phyloP scores from a whole-genome alignment of 2,797 vertebrate species.

The Alauda arvensis region DNA sequence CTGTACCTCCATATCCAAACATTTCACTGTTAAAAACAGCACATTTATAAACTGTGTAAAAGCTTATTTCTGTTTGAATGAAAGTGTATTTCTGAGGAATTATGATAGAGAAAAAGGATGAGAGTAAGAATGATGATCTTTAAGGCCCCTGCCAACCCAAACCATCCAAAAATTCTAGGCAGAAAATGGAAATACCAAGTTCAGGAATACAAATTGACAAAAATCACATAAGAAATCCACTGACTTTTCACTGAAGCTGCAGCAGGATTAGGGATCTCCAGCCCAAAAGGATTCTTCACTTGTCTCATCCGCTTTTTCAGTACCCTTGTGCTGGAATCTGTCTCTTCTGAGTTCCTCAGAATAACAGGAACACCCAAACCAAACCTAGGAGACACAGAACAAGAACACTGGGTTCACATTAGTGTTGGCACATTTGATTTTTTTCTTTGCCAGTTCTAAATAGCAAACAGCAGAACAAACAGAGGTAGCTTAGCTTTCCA shows the following conservation, averaged over 20 bases:
- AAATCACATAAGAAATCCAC: constrained; percentile 14
- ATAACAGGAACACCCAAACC: constrained; percentile 92
- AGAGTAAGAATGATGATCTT: background rate
- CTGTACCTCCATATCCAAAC: background rate
- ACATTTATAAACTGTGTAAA: background rate
- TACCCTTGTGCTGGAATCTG: constrained; percentile 73
- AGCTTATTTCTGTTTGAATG: background rate
- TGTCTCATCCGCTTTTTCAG: constrained; percentile 90
- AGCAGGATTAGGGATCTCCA: constrained; percentile 75
- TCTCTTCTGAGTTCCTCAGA: constrained; percentile 87
- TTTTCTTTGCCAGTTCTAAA: background rate
- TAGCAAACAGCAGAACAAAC: background rate
- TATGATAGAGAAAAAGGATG: background rate
- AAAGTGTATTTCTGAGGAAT: background rate
- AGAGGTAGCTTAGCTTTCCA: background rate
- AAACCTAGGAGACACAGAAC: constrained; percentile 76
- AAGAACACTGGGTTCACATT: background rate
- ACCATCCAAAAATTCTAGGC: background rate
- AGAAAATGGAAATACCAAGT: background rate
- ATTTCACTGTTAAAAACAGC: background rate
- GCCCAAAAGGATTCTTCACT: constrained; percentile 90
- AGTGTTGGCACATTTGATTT: background rate
- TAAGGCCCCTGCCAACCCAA: background rate
- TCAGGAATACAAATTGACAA: background rate
- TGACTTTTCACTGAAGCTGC: constrained; percentile 80